These are phyloP conservation scores for Oryzias woworae DNA, from an alignment of 2,113 vertebrate genomes.

Conservation along the genomic window DNA sequence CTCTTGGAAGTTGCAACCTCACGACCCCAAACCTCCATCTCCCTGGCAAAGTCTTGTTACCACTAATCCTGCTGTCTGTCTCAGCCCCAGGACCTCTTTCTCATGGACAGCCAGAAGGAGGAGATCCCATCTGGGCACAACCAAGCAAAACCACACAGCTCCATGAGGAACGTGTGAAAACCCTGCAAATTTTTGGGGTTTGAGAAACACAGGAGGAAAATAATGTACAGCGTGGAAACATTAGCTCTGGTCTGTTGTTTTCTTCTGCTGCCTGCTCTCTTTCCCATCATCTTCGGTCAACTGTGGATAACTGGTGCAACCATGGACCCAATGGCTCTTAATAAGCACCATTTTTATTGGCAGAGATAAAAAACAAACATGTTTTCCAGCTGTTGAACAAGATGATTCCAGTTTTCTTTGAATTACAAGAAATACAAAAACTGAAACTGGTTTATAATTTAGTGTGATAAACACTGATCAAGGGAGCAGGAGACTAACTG, in stretches of 20 bases:
- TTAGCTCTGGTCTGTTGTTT: constrained; percentile 31
- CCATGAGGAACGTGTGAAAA: constrained; percentile 57
- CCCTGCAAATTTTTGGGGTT: constrained; percentile 42
- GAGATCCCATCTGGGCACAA: constrained; percentile 43
- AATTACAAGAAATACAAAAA: constrained; percentile 16
- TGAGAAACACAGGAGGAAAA: constrained; percentile 40
- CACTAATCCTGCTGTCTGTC: constrained; percentile 58
- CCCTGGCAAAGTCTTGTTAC: constrained; percentile 41
- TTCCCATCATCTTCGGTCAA: constrained; percentile 22
- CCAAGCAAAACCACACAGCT: constrained; percentile 48
- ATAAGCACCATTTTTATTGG: constrained; percentile 44
- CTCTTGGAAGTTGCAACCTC: constrained; percentile 22
- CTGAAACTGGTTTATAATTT: no score
- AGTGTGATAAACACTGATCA: no score
- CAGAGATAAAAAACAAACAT: constrained; percentile 49
- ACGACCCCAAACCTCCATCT: constrained; percentile 38
- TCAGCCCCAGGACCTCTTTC: constrained; percentile 28
- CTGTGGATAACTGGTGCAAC: constrained; percentile 26
- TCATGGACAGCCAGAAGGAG: constrained; percentile 32
- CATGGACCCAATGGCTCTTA: constrained; percentile 30
- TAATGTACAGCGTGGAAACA: constrained; percentile 50
- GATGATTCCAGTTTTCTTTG: constrained; percentile 33
- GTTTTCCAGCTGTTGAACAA: constrained; percentile 19
- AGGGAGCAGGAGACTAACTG: no score
- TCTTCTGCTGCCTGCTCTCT: constrained; percentile 27